These are phyloP conservation scores for Asarcornis scutulata DNA, from an alignment of 2,113 vertebrate genomes.

Conservation along the genomic window DNA sequence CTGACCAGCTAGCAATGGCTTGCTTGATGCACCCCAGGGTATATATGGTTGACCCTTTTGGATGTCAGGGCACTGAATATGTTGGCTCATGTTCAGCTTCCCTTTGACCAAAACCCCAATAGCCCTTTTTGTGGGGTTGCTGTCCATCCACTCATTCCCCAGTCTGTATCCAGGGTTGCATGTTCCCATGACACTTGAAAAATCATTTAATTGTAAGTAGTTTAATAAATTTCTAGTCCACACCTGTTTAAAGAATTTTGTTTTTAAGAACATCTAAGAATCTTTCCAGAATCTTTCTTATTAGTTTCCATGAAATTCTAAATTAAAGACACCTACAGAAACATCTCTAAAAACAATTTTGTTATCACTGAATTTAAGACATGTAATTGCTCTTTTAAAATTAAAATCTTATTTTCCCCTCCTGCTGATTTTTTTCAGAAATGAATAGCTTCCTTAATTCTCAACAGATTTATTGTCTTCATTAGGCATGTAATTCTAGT, in stretches of 20 bases:
- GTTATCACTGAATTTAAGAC: background rate
- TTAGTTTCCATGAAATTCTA: background rate
- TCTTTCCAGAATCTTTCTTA: background rate
- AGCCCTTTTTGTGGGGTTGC: too few species aligned
- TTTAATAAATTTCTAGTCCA: background rate
- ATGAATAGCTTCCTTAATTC: background rate
- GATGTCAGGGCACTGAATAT: too few species aligned
- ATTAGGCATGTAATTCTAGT: background rate
- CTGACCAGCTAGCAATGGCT: too few species aligned
- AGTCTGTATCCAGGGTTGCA: too few species aligned
- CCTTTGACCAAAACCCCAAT: too few species aligned
- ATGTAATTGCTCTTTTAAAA: background rate
- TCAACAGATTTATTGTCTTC: background rate
- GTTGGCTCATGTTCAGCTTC: too few species aligned
- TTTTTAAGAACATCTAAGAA: background rate
- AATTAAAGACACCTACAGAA: background rate
- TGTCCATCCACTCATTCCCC: too few species aligned
- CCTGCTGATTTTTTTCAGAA: fast-evolving
- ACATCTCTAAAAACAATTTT: background rate
- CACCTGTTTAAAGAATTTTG: fast-evolving
- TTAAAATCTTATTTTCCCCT: background rate
- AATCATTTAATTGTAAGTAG: background rate
- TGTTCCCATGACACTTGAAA: background rate
- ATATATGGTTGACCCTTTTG: too few species aligned
- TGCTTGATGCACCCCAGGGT: too few species aligned